Percentiles rank a stretch among this genome's conserved stretches.
These are phyloP conservation scores for Arctocebus calabarensis DNA, from an alignment of 2,797 vertebrate genomes.

Conservation along the genomic window DNA sequence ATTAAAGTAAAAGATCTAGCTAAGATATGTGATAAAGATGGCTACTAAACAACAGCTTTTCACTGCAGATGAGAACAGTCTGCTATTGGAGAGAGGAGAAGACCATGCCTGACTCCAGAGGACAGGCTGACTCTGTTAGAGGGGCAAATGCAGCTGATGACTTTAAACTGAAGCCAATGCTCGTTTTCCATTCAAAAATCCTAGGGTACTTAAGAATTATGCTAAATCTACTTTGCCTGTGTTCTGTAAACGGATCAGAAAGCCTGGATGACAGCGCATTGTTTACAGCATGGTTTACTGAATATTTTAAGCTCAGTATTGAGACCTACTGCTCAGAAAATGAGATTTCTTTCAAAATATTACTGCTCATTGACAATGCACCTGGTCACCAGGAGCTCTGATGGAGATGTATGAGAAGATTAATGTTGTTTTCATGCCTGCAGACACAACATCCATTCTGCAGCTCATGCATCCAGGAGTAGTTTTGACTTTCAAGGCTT, in stretches of 20 bases:
- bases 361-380: background rate
- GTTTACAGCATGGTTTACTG: background rate
- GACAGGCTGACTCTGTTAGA: background rate
- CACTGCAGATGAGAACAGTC: background rate
- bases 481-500: background rate
- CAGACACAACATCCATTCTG: background rate
- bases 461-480: background rate
- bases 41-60: background rate
- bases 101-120: background rate
- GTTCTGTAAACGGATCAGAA: background rate
- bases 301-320: background rate
- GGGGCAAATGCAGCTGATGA: background rate
- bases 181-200: background rate
- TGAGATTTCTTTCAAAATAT: background rate
- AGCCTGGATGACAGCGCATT: background rate
- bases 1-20: background rate
- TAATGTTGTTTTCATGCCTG: background rate
- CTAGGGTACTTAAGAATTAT: background rate
- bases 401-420: background rate
- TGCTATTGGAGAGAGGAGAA: background rate
- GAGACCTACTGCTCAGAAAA: background rate
- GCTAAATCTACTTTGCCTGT: background rate
- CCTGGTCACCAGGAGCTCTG: background rate
- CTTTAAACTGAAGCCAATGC: background rate
- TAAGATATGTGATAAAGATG: background rate